These are phyloP conservation scores for Ariopsis seemanni DNA, from an alignment of 2,113 vertebrate species.

Conservation along the genomic window DNA sequence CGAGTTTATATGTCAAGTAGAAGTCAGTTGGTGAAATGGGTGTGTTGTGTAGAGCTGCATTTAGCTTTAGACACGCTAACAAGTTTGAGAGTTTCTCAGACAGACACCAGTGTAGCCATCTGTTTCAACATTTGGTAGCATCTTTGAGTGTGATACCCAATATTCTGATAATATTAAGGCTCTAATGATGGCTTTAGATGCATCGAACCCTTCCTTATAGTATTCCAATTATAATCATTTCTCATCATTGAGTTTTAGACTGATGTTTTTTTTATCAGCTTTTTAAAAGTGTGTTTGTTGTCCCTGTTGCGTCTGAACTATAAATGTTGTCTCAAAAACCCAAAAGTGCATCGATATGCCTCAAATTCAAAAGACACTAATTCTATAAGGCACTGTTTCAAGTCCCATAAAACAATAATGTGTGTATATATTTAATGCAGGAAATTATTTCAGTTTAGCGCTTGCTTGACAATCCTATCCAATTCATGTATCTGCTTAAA, in stretches of 20 bases:
- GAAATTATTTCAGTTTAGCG: not conserved
- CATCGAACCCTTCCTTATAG: too few species aligned
- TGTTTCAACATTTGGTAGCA: not conserved
- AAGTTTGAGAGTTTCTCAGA: not conserved
- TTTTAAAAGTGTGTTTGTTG: not conserved
- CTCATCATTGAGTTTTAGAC: not conserved
- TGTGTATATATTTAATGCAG: not conserved
- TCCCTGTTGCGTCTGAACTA: not conserved
- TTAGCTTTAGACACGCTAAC: not conserved
- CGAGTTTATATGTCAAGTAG: too few species aligned
- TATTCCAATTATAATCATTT: not conserved
- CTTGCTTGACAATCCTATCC: not conserved
- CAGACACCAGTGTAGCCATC: not conserved
- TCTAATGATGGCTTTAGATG: not conserved
- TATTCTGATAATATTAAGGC: not conserved
- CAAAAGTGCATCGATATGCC: not conserved
- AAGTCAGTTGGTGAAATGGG: not conserved
- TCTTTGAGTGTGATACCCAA: not conserved
- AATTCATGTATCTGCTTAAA: not conserved
- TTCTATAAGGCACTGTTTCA: not conserved
- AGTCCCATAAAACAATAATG: not conserved
- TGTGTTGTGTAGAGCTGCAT: not conserved
- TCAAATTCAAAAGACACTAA: not conserved
- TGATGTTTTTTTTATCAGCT: not conserved
- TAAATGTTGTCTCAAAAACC: not conserved